Conservation (phyloP, 2,113 vertebrate species). For the Aptenodytes patagonicus region DNA sequence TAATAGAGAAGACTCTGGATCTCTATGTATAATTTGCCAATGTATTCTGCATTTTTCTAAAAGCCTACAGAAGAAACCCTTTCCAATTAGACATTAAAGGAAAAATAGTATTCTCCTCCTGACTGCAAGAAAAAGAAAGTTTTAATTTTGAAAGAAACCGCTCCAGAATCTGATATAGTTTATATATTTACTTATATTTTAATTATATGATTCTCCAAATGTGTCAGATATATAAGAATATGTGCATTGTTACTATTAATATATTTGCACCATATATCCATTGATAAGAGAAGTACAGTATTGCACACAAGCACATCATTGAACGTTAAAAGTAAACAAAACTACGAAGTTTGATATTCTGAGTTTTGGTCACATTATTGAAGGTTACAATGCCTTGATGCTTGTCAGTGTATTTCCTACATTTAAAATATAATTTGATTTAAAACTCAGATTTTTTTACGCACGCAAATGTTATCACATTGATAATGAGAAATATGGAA, state of each 20-base stretch:
- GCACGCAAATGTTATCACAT: neutral
- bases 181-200: neutral
- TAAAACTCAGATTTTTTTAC: neutral
- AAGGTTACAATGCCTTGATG: neutral
- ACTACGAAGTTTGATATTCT: neutral
- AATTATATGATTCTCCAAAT: neutral
- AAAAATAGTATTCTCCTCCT: neutral
- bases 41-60: neutral
- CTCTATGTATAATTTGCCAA: neutral
- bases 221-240: neutral
- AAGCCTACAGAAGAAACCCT: neutral
- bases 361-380: neutral
- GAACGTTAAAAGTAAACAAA: neutral
- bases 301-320: neutral
- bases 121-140: neutral
- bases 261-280: neutral
- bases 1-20: neutral
- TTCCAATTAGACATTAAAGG: neutral
- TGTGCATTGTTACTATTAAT: neutral
- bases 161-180: neutral
- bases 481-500: neutral
- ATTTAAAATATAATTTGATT: neutral
- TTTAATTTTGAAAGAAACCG: neutral
- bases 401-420: neutral
- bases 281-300: neutral